Evolutionary conservation across 2,888 invertebrate species (phyloP), one percentile per base, ranked within the genome.

Genomic region (Scelioninae gen. 1): DNA sequence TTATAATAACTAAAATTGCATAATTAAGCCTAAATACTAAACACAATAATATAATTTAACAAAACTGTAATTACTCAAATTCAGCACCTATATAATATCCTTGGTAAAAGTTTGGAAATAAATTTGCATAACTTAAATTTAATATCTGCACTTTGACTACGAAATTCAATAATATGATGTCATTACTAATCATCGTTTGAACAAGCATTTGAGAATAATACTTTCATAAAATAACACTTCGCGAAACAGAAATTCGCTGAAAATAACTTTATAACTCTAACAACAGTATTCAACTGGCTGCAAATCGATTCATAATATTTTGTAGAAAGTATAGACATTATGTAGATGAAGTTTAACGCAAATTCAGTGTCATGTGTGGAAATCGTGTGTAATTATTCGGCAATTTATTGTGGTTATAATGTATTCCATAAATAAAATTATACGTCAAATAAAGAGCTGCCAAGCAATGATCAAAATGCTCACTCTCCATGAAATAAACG

Each of bases 211-310:
- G 23, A 16, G 55, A 66, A 34, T 34, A 34, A 34, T 34, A 9
- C 34, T 34, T 34, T 34, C 7, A 34, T 10, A 5, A 34, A 34
- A 34, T 34, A 34, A 34, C 34, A 34, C 10, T 34, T 34, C 34
- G 34, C 10, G 34, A 34, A 10, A 23, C 23, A 34, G 10, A 34
- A 34, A 10, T 43, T 43, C 11, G 11, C 43, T 43, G n/a, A 43
- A 43, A 43, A 43, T 43, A n/a, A 23, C 23, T 23, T 4, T 23
- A 23, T 23, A 23, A 23, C 23, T 23, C 43, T 43, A 43, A n/a
- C n/a, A n/a, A 76, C 77, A 60, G 85, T 83, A 84, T 84, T 87
- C 86, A 84, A 85, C 72, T 56, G 40, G 55, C 74, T 45, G 9
- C 8, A 51, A 40, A 53, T 66, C 29, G 13, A 53, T 40, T 40